These are phyloP conservation scores for Himalopsyche phryganea DNA, from an alignment of 1,140 invertebrate species.

Conservation along the genomic window DNA sequence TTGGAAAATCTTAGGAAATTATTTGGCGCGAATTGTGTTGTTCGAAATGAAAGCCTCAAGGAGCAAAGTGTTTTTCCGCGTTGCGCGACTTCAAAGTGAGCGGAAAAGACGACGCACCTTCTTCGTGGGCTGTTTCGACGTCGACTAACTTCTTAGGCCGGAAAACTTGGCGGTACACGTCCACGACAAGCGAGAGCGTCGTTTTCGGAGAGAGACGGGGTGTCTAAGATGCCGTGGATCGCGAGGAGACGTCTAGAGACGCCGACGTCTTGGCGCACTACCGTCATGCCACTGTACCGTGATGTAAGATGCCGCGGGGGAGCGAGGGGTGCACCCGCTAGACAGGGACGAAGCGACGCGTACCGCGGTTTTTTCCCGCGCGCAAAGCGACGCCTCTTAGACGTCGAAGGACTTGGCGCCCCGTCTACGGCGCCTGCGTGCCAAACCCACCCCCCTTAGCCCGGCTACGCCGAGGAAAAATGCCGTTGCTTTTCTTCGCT, in stretches of 20 bases:
- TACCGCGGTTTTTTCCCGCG: slow-evolving; percentile 16
- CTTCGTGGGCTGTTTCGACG: slow-evolving; percentile 4
- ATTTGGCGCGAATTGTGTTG: too few species aligned
- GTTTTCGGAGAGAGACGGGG: neutral
- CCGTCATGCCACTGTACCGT: slow-evolving; percentile 12
- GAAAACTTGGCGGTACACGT: slow-evolving; percentile 14
- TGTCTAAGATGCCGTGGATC: too few species aligned
- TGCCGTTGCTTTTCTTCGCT: neutral
- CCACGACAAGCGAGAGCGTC: neutral
- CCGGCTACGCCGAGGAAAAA: slow-evolving; percentile 1
- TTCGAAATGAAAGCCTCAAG: too few species aligned
- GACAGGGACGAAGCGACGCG: slow-evolving; percentile 8
- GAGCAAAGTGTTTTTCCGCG: too few species aligned
- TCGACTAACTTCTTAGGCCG: slow-evolving; percentile 14
- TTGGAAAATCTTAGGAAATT: too few species aligned
- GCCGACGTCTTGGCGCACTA: slow-evolving; percentile 11
- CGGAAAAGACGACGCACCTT: slow-evolving; percentile 14
- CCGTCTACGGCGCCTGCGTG: slow-evolving; percentile 2
- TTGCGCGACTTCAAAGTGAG: neutral
- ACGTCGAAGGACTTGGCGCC: slow-evolving; percentile 16
- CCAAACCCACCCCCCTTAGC: neutral
- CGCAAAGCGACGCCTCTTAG: slow-evolving; percentile 11
- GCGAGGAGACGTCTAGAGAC: slow-evolving; percentile 2
- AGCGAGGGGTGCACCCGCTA: neutral
- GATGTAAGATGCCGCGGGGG: slow-evolving; percentile 4